Conservation (phyloP, 2,113 vertebrate species). For the Crypturellus undulatus region DNA sequence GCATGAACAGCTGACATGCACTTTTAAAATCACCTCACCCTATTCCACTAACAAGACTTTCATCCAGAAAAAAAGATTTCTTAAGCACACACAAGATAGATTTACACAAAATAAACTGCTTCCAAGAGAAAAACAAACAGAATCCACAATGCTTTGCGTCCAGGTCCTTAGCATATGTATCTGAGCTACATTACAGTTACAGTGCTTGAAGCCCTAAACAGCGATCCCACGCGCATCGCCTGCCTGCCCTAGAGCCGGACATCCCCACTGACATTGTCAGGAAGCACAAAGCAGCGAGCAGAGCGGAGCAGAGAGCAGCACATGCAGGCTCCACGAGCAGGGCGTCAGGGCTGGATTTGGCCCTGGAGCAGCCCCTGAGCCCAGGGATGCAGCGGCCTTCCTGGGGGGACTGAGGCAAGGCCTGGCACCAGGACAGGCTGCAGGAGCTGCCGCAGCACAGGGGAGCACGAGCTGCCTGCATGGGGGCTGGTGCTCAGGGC, state of each 20-base stretch:
- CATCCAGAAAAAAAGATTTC: not conserved
- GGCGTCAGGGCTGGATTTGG: not conserved
- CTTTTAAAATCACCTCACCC: not conserved
- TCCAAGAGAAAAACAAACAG: not conserved
- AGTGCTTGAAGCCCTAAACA: not conserved
- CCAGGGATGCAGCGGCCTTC: not conserved
- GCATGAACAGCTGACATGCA: accelerated
- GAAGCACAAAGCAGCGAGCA: not conserved
- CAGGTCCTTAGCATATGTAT: not conserved
- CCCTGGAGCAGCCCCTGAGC: accelerated
- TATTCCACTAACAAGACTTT: not conserved
- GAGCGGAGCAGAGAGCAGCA: not conserved
- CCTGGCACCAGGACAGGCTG: too few relatives aligned
- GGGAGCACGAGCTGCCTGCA: not conserved
- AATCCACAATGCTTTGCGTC: not conserved
- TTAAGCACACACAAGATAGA: not conserved
- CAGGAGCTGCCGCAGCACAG: not conserved
- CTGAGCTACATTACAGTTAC: not conserved
- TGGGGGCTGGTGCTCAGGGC: too few relatives aligned
- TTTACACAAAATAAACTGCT: not conserved
- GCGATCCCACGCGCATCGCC: accelerated
- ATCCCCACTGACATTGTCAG: too few relatives aligned
- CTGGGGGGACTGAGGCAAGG: not conserved
- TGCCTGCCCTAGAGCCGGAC: not conserved
- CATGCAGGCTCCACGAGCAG: not conserved